Base-by-base conservation (phyloP, 2,888 invertebrate genomes). In the Schrankia costaestrigalis region DNA sequence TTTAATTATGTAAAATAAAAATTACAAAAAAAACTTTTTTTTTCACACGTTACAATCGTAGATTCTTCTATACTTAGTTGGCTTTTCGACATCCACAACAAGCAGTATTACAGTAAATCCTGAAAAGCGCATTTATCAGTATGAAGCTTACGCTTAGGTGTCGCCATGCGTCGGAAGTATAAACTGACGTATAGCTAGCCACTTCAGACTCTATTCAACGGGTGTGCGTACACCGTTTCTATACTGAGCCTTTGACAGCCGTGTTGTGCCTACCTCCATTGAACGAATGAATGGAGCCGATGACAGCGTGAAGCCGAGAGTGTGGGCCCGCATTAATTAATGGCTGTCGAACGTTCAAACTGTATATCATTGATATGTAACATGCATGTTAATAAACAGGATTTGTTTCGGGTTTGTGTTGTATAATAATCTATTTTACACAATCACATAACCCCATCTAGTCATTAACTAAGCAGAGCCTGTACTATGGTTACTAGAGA, bases 191-290 rank as follows among this genome's bases (percentile, higher is more conserved):
- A 59, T 61, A 66, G 50, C 51, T 66, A 66, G 60, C 56, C 71
- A 75, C 80, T 82, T 78, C 78, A 85, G 82, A 81, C 83, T 71
- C 80, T 76, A 85, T 85, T 84, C 81, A 85, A 51, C 53, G 58
- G 42, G 52, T 55, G 70, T 78, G 80, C 78, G 78, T 80, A 69
- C 46, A 41, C 44, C 44, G n/a, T 41, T 43, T 48, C 45, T 56
- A 51, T 59, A 51, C 31, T 29, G 34, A 46, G 67, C 72, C 80
- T 82, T 83, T 83, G 83, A 81, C 78, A 78, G 72, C 60, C 56
- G 48, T 51, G 64, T 63, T 61, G 56, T 63, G 59, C 56, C 64
- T 64, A 59, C 65, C 61, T 63, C 74, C 69, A 85, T 83, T 82
- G 77, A 82, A 71, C 71, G 62, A 62, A 46, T 82, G 81, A 85